A percentile compares a stretch with the other conserved stretches of the same genome.
Evolutionary conservation across 2,888 invertebrate species (phyloP).

Genomic region (Galeruca laticollis): DNA sequence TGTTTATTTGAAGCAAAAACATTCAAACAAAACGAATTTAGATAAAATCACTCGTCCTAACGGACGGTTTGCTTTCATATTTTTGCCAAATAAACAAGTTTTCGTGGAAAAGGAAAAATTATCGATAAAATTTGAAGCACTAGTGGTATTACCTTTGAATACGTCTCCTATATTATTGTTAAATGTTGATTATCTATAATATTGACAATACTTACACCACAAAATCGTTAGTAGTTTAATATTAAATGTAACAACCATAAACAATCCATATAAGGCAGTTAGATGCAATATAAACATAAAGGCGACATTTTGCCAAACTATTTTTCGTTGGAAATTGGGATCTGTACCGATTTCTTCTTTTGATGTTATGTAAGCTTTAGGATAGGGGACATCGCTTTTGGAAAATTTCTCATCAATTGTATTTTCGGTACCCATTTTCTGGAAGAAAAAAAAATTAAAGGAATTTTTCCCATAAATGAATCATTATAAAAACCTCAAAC

Average conservation of each 20-base stretch:
- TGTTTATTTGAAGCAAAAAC: too few relatives aligned
- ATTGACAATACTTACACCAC: conserved; percentile 48
- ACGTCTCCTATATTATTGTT: too few relatives aligned
- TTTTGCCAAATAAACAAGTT: too few relatives aligned
- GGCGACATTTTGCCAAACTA: conserved; percentile 75
- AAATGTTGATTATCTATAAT: neutral
- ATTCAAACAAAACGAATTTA: too few relatives aligned
- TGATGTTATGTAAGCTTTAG: conserved; percentile 49
- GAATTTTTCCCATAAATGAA: too few relatives aligned
- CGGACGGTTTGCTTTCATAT: too few relatives aligned
- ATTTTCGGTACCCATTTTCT: conserved; percentile 19
- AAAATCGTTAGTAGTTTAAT: conserved; percentile 45
- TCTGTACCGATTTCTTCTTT: conserved; percentile 68
- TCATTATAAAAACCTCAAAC: too few relatives aligned
- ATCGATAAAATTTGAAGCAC: too few relatives aligned
- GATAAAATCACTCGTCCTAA: too few relatives aligned
- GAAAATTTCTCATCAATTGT: neutral
- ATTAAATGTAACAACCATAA: conserved; percentile 46
- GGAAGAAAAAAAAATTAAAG: conserved; percentile 9
- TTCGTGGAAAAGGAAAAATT: too few relatives aligned
- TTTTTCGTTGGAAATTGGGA: conserved; percentile 67
- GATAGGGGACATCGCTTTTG: conserved; percentile 6
- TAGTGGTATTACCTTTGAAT: too few relatives aligned
- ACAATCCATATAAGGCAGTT: conserved; percentile 67
- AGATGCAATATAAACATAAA: conserved; percentile 72